These are phyloP conservation scores for Lycocorax pyrrhopterus DNA, from an alignment of 2,113 vertebrate genomes.

Conservation along the genomic window DNA sequence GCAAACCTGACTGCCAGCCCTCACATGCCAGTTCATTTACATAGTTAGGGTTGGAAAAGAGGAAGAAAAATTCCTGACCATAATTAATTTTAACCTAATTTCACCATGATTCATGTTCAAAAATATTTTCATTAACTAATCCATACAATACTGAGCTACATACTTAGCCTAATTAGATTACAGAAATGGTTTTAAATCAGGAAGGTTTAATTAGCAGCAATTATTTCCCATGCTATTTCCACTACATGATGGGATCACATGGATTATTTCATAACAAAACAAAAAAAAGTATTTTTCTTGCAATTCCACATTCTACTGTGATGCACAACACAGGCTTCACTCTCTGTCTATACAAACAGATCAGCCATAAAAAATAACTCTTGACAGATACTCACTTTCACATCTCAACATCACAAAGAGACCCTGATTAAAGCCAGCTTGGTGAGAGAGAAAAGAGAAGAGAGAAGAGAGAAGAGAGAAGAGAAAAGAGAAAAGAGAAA, in stretches of 20 bases:
- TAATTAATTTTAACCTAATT: slow-evolving; percentile 14
- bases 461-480: background rate
- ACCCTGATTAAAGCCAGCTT: background rate
- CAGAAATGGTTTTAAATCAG: background rate
- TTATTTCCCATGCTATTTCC: background rate
- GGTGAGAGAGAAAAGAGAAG: background rate
- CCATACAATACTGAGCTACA: background rate
- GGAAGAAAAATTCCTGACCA: background rate
- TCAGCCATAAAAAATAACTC: background rate
- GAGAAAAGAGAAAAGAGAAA: no score
- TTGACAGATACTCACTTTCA: background rate
- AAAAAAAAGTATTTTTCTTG: background rate
- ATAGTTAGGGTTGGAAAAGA: background rate
- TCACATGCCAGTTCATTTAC: background rate
- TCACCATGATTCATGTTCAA: background rate
- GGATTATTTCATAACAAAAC: background rate
- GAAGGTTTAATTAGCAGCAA: background rate
- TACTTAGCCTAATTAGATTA: slow-evolving; percentile 28
- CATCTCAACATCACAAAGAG: background rate
- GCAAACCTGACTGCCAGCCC: background rate
- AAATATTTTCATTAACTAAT: slow-evolving; percentile 17
- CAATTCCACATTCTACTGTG: background rate
- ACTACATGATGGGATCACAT: background rate
- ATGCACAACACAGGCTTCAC: background rate
- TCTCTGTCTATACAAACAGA: background rate